These are phyloP conservation scores for Oryzias javanicus DNA, from an alignment of 2,113 vertebrate species.

Conservation along the genomic window DNA sequence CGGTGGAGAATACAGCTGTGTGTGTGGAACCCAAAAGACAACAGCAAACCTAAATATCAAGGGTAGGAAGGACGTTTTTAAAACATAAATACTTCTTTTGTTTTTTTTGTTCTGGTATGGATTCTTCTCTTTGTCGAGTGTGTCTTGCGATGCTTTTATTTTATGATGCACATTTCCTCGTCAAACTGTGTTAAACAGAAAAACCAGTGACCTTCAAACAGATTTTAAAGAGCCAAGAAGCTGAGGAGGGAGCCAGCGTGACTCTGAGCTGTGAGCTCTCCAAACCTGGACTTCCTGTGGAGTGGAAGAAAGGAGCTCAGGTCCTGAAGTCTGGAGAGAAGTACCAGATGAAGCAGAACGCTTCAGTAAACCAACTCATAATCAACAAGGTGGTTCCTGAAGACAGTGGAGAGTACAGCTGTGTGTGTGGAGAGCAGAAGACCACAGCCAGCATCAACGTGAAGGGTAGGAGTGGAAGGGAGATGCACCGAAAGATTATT, in stretches of 20 bases:
- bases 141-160: background rate
- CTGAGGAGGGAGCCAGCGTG: slow-evolving; percentile 71
- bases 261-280: slow-evolving; percentile 80
- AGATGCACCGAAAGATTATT: too few relatives aligned
- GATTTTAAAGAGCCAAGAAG: slow-evolving; percentile 4
- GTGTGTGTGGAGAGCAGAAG: slow-evolving; percentile 74
- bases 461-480: slow-evolving; percentile 71
- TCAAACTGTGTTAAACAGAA: slow-evolving; percentile 17
- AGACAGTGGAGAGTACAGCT: slow-evolving; percentile 80
- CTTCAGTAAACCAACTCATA: slow-evolving; percentile 71
- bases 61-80: slow-evolving; percentile 44
- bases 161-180: too few relatives aligned
- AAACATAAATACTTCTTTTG: background rate
- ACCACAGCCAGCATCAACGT: slow-evolving; percentile 73
- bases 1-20: slow-evolving; percentile 76
- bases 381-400: slow-evolving; percentile 66
- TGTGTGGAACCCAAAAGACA: slow-evolving; percentile 77
- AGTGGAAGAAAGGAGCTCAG: slow-evolving; percentile 80
- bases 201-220: background rate
- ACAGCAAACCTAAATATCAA: slow-evolving; percentile 68
- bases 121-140: background rate
- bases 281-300: slow-evolving; percentile 64
- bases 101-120: background rate
- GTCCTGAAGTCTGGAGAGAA: slow-evolving; percentile 72
- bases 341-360: slow-evolving; percentile 72